Conservation (phyloP, 2,888 invertebrate species). For the Trachelus iudaicus region DNA sequence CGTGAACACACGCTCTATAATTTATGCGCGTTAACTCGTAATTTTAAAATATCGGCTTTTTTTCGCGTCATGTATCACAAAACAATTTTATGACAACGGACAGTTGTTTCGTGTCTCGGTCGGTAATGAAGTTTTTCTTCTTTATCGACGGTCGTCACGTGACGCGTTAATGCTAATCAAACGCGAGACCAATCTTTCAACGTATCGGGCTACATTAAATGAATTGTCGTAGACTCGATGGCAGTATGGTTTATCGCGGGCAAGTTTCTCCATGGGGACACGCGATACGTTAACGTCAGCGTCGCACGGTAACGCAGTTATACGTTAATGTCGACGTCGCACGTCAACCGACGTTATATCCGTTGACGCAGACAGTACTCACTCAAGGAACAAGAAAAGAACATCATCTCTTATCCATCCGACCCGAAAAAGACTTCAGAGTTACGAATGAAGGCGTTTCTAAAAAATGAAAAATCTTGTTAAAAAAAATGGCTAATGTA, state of each 20-base stretch:
- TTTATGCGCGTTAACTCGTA: not conserved
- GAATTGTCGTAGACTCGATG: not conserved
- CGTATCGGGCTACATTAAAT: not conserved
- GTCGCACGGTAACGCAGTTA: not conserved
- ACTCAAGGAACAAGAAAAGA: not conserved
- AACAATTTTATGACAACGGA: not conserved
- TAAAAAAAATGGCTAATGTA: not conserved
- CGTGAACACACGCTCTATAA: not conserved
- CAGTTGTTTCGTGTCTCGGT: not conserved
- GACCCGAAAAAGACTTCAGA: not conserved
- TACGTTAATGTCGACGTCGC: not conserved
- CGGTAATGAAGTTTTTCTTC: not conserved
- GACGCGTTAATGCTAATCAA: not conserved
- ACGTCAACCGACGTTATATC: not conserved
- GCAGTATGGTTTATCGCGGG: not conserved
- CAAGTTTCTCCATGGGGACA: not conserved
- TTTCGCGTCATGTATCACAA: not conserved
- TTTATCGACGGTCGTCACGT: not conserved
- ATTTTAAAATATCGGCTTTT: not conserved
- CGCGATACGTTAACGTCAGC: not conserved
- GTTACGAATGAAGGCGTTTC: too few relatives aligned
- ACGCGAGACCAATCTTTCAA: not conserved
- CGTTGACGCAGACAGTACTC: not conserved
- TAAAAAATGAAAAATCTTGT: too few relatives aligned
- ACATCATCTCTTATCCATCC: not conserved